Conservation (phyloP, 2,888 invertebrate genomes). For the Hylaea fasciaria region DNA sequence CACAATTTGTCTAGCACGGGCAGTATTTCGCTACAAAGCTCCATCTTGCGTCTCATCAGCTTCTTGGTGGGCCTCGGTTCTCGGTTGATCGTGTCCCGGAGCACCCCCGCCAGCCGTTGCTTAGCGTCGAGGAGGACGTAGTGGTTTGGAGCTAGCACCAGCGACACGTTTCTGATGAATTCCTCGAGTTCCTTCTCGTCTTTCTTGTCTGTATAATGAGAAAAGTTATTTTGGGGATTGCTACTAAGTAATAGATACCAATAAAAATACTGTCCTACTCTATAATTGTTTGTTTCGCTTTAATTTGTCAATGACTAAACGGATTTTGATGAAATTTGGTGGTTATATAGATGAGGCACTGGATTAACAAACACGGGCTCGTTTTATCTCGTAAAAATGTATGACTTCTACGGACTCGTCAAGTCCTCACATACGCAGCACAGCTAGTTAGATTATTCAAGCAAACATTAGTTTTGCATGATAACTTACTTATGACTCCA, state of each 20-base stretch:
- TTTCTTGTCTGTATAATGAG: constrained; percentile 69
- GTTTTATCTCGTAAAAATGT: too few relatives aligned
- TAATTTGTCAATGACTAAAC: too few relatives aligned
- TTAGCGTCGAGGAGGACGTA: constrained; percentile 88
- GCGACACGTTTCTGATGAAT: constrained; percentile 81
- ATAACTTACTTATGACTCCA: constrained; percentile 67
- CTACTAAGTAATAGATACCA: too few relatives aligned
- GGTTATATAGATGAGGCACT: too few relatives aligned
- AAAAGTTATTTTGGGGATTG: not conserved
- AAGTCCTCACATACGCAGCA: too few relatives aligned
- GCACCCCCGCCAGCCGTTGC: constrained; percentile 87
- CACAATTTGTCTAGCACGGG: constrained; percentile 87
- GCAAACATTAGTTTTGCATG: not conserved
- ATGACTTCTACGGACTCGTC: too few relatives aligned
- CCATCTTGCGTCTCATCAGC: constrained; percentile 86
- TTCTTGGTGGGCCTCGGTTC: constrained; percentile 81
- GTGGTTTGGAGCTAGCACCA: constrained; percentile 87
- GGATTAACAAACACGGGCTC: too few relatives aligned
- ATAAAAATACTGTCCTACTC: too few relatives aligned
- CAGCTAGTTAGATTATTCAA: too few relatives aligned
- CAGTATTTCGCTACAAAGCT: constrained; percentile 87
- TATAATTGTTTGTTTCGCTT: too few relatives aligned
- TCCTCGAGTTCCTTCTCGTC: constrained; percentile 78
- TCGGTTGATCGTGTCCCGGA: constrained; percentile 79
- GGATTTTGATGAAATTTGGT: too few relatives aligned